Evolutionary conservation across 2,797 vertebrate species (phyloP).

Genomic region (Molossus molossus): DNA sequence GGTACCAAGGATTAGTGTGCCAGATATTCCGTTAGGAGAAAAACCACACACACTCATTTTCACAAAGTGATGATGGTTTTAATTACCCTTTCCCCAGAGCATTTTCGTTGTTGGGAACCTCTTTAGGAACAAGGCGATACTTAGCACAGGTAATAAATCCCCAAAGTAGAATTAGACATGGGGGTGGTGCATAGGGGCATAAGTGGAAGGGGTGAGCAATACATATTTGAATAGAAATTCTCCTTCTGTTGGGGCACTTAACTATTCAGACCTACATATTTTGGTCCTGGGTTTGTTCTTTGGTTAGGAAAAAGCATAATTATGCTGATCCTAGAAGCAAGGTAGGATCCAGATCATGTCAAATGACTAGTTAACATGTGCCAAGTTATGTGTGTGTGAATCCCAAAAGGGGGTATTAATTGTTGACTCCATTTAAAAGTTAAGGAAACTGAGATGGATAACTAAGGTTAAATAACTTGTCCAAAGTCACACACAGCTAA

Average conservation of each 20-base stretch:
- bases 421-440: conserved; percentile 37
- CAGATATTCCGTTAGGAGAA: conserved; percentile 28
- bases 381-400: not conserved
- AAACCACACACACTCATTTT: not conserved
- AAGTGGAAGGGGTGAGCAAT: not conserved
- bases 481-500: conserved; percentile 19
- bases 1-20: not conserved
- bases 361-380: not conserved
- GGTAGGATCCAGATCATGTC: not conserved
- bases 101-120: conserved; percentile 27
- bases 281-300: conserved; percentile 41
- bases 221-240: not conserved
- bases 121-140: conserved; percentile 29
- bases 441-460: conserved; percentile 22
- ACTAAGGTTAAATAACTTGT: not conserved
- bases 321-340: conserved; percentile 10
- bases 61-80: conserved; percentile 31
- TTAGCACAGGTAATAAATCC: conserved; percentile 42
- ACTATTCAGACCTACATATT: not conserved
- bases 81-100: conserved; percentile 2
- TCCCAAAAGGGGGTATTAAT: not conserved
- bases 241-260: not conserved
- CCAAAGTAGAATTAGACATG: not conserved
- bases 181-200: not conserved
- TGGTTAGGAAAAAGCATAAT: conserved; percentile 38